phyloP scores from a whole-genome alignment of 1,140 invertebrate genomes.

The Riptortus pedestris region DNA sequence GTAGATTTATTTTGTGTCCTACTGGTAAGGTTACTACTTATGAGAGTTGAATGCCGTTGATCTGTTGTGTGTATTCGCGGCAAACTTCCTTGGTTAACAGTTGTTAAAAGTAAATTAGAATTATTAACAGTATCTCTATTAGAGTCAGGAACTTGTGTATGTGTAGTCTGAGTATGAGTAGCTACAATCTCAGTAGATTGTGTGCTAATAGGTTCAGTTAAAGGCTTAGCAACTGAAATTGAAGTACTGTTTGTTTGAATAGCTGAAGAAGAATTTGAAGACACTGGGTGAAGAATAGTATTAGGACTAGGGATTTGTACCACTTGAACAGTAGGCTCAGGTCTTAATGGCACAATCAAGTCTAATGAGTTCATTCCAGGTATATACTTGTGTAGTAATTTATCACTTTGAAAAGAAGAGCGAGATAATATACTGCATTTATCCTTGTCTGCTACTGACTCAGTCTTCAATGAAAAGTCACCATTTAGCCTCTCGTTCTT shows the following conservation, averaged over 20 bases:
- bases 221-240: background rate
- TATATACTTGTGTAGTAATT: constrained; percentile 39
- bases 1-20: constrained; percentile 1
- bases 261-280: constrained; percentile 11
- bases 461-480: background rate
- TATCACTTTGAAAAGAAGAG: constrained; percentile 36
- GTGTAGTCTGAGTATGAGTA: constrained; percentile 5
- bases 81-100: constrained; percentile 1
- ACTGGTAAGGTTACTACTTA: background rate
- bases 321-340: constrained; percentile 47
- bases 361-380: constrained; percentile 45
- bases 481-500: background rate
- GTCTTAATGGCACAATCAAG: constrained; percentile 43
- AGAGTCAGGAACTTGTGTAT: constrained; percentile 11
- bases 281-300: constrained; percentile 10
- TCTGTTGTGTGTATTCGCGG: background rate
- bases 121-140: constrained; percentile 7
- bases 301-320: constrained; percentile 42
- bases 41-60: background rate
- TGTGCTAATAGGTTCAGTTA: constrained; percentile 2
- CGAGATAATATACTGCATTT: constrained; percentile 35
- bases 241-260: constrained; percentile 14
- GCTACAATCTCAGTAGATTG: constrained; percentile 18
- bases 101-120: constrained; percentile 7
- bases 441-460: constrained; percentile 19